phyloP scores from a whole-genome alignment of 1,140 invertebrate species.

The Bombus superbus region DNA sequence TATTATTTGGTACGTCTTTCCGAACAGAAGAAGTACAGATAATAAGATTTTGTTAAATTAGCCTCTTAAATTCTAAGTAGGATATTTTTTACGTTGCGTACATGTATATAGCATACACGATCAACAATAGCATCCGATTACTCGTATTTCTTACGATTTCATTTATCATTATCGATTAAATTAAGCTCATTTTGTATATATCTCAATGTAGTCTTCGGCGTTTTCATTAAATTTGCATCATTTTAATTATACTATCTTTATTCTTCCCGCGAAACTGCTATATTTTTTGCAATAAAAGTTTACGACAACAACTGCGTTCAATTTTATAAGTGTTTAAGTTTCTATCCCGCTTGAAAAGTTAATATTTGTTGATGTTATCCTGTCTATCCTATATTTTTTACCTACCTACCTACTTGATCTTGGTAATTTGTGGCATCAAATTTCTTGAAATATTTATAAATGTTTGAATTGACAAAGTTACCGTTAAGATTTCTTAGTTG shows the following conservation, averaged over 20 bases:
- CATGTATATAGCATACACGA: conserved; percentile 39
- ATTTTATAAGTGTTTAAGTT: neutral
- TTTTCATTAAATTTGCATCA: conserved; percentile 70
- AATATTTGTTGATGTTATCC: too few species aligned
- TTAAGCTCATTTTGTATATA: conserved; percentile 67
- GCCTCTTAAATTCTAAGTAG: neutral
- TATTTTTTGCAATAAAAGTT: conserved; percentile 8
- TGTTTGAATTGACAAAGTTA: too few species aligned
- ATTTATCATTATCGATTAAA: conserved; percentile 53
- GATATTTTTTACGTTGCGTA: conserved; percentile 9
- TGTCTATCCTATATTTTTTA: too few species aligned
- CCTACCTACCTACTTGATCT: too few species aligned
- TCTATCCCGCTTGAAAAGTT: neutral
- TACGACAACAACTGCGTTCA: too few species aligned
- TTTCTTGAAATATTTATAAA: too few species aligned
- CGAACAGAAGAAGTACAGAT: conserved; percentile 7
- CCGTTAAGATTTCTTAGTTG: too few species aligned
- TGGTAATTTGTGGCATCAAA: too few species aligned
- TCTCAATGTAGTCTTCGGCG: conserved; percentile 61
- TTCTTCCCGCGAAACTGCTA: neutral
- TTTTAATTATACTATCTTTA: conserved; percentile 64
- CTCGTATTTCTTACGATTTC: conserved; percentile 39
- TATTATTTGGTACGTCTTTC: conserved; percentile 14
- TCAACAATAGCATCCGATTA: conserved; percentile 32
- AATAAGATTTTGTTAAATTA: conserved; percentile 9